Evolutionary conservation across 2,113 vertebrate genomes (phyloP), one percentile per base, ranked within the genome.

Genomic region (Pampusana beccarii): DNA sequence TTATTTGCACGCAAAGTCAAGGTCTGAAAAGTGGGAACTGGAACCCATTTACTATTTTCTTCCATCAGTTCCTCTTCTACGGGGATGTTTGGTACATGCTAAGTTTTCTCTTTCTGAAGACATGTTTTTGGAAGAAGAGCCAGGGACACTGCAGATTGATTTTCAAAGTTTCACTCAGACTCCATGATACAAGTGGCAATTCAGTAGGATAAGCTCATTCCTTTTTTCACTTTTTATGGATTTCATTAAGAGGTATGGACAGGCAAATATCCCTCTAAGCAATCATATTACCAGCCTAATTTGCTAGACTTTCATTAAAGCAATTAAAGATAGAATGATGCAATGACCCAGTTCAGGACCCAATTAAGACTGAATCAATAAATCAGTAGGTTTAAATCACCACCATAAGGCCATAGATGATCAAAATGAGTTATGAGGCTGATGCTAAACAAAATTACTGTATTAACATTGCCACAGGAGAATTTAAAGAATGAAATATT

Each of bases 241-340:
- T 95, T 97, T 93, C 65, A 89, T 94, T 95, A 91, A 92, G 91
- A 86, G 91, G 56, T 42, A 89, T 7, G 61, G 96, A 86, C 61
- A 88, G 83, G 67, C 88, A 80, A 92, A 94, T 84, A 90, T 86
- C 81, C 65, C 86, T 91, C 72, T 81, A 88, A 95, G 83, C 86
- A 92, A 79, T 94, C 60, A 51, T 71, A 83, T 92, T 95, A 91
- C 36, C 69, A 89, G 42, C 11, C 73, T 95, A 73, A 95, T 96
- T 96, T 95, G 33, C 65, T 88, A 92, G 77, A 86, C 65, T 95
- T 93, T 93, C 83, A 79, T 94, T 94, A 95, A 83, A 89, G 53
- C 88, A 95, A 95, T 96, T 96, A 97, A 93, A 88, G 86, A 86
- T 56, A 80, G 65, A 95, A 91, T 60, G 69, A 92, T 92, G 89